phyloP scores from a whole-genome alignment of 1,140 invertebrate genomes.

The Drosophila takahashii region DNA sequence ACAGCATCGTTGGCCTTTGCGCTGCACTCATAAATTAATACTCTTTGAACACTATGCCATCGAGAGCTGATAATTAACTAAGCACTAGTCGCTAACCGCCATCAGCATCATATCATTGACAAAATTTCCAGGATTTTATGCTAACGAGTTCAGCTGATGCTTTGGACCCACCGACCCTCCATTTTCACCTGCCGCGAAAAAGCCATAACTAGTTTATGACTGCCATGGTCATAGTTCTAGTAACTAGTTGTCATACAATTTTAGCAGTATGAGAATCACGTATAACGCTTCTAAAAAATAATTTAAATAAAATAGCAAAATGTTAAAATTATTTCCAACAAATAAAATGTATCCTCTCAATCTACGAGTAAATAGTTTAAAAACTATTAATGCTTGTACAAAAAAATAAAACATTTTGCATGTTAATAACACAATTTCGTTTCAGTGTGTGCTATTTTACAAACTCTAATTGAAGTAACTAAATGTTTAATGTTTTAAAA shows the following conservation, averaged over 20 bases:
- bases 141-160: slow-evolving; percentile 20
- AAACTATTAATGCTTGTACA: too few relatives aligned
- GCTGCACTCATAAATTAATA: slow-evolving; percentile 66
- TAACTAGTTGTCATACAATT: background rate
- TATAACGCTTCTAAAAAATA: background rate
- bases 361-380: too few relatives aligned
- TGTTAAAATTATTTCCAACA: too few relatives aligned
- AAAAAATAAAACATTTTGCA: too few relatives aligned
- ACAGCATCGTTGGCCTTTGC: slow-evolving; percentile 35
- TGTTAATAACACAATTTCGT: too few relatives aligned
- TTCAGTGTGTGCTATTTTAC: too few relatives aligned
- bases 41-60: slow-evolving; percentile 44
- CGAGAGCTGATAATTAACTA: slow-evolving; percentile 71
- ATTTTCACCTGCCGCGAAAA: background rate
- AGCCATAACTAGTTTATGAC: background rate
- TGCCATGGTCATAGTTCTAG: background rate
- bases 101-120: slow-evolving; percentile 26
- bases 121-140: slow-evolving; percentile 39
- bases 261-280: background rate
- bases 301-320: too few relatives aligned
- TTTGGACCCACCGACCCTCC: background rate
- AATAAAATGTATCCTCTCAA: too few relatives aligned
- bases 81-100: slow-evolving; percentile 37
- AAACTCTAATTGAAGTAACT: too few relatives aligned
- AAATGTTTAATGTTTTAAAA: too few relatives aligned